Base-by-base conservation (phyloP, 23 tunicate genomes). In the Trididemnum clinides region DNA sequence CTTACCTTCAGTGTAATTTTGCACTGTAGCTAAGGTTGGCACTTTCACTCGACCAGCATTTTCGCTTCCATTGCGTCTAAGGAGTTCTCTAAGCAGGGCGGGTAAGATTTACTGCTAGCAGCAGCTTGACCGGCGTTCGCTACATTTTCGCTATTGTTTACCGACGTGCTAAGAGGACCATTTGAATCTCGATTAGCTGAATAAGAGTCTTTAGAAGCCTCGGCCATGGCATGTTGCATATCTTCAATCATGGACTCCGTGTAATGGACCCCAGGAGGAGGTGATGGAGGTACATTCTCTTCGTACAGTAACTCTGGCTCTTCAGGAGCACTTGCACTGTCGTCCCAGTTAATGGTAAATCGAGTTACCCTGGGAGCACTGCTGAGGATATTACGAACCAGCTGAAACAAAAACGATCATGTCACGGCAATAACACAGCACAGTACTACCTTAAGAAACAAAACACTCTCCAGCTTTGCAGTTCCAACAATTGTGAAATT, bases 271-370 rank as follows among this genome's bases (percentile, higher is more conserved):
- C 84, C 81, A 19, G 91, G 91, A 36, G 81, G 88, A 32, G 82
- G 82, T 2, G 82, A 85, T 2, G 91, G 91, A 18, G 91, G 85
- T n/a, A 86, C 73, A 39, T 86, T 86, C 23, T 64, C 84, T 64
- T 86, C 90, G 7, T 33, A 77, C 23, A 37, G 27, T 7, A 33
- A 20, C 34, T 73, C 71, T 27, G 73, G 62, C 6, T 39, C 78
- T 6, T 39, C 54, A 2, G 86, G 85, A 23, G 59, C 70, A 0
- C 33, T 76, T 2, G 72, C 81, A 27, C 32, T 21, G 72, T 94
- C 99, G 62, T 90, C 99, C 99, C 99, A 95, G 64, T 95, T 95
- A 7, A 95, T 95, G 84, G 88, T 90, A 33, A 95, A 90, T 5
- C 99, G 75, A 20, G 99, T 95, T 19, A 95, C 99, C 0, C 99